These are phyloP conservation scores for Caenorhabditis sinica DNA, from an alignment of 2,888 invertebrate genomes.

Conservation along the genomic window DNA sequence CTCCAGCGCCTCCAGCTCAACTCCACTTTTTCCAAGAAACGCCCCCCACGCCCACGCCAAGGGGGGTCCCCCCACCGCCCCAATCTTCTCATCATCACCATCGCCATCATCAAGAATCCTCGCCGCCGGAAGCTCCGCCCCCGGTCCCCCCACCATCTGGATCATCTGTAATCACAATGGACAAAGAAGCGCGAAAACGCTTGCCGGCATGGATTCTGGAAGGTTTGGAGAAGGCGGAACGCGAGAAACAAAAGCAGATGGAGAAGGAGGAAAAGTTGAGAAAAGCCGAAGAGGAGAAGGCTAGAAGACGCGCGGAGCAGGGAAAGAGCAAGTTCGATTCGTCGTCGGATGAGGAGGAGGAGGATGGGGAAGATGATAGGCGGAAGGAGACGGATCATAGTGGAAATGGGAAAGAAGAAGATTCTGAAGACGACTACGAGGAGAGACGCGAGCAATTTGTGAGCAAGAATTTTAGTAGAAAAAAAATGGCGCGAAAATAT, in stretches of 20 bases:
- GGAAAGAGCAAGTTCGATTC: conserved; percentile 78
- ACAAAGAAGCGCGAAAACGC: conserved; percentile 74
- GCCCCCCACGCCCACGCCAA: too few species aligned
- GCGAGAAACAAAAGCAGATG: conserved; percentile 92
- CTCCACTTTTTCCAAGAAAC: conserved; percentile 44
- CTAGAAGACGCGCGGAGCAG: conserved; percentile 67
- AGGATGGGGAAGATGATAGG: conserved; percentile 2
- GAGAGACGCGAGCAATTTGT: conserved; percentile 62
- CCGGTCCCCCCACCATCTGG: conserved; percentile 31
- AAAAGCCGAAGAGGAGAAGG: conserved; percentile 69
- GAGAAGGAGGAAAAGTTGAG: conserved; percentile 85
- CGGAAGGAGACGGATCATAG: too few species aligned
- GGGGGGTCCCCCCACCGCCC: background rate
- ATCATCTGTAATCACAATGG: conserved; percentile 41
- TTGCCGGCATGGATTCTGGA: conserved; percentile 98
- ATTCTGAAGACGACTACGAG: conserved; percentile 40
- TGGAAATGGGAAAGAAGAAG: background rate
- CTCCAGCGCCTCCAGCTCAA: background rate
- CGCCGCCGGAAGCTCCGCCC: conserved; percentile 22
- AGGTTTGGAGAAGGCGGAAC: conserved; percentile 97
- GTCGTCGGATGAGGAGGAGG: conserved; percentile 72
- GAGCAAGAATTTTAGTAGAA: conserved; percentile 12
- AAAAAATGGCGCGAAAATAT: too few species aligned
- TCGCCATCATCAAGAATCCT: background rate
- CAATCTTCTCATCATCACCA: background rate